Base-by-base conservation (phyloP, 1,140 invertebrate genomes). In the Drosophila gunungcola region DNA sequence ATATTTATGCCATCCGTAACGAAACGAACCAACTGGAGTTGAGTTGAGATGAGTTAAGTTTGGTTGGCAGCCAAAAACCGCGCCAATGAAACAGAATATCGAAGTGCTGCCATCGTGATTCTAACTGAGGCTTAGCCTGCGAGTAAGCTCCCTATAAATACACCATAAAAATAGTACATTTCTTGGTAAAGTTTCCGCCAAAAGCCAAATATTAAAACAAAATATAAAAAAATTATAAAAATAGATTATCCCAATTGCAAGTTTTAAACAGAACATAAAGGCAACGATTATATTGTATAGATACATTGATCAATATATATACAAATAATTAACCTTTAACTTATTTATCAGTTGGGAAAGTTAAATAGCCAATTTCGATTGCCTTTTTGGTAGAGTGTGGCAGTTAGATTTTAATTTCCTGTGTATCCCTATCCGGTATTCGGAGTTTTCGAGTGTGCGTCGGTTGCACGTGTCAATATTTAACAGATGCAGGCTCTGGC, bases 321-420 rank as follows among this genome's bases (percentile, higher is more conserved):
- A 3, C 2, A 25, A 11, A 10, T 36, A 38, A 38, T 46, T 6
- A 12, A 46, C 21, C 11, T 46, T 12, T 12, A 21, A 46, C 43
- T 12, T 27, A n/a, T 29, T 0, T 9, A 29, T 4, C n/a, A 32
- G 7, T 27, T 13, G n/a, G 4, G 11, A 51, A 34, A 36, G 48
- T 25, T 12, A 46, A 25, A 29, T 7, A 7, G 32, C 13, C 9
- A 51, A n/a, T 34, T 16, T 10, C 3, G 2, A 10, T 11, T 7
- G 9, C 16, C 16, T 36, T 36, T 48, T 48, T 45, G 1, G 29
- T 12, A 42, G 2, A 45, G 61, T 41, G 52, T 57, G 36, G 46
- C 46, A 64, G 52, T 77, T 80, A 25, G 63, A 63, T 85, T 80
- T 85, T 86, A 76, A 86, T 86, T 86, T 86, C 82, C 82, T 86